A percentile compares a stretch with the other conserved stretches of the same genome.
phyloP scores from a whole-genome alignment of 2,888 invertebrate genomes.

The Tenthredo distinguenda region DNA sequence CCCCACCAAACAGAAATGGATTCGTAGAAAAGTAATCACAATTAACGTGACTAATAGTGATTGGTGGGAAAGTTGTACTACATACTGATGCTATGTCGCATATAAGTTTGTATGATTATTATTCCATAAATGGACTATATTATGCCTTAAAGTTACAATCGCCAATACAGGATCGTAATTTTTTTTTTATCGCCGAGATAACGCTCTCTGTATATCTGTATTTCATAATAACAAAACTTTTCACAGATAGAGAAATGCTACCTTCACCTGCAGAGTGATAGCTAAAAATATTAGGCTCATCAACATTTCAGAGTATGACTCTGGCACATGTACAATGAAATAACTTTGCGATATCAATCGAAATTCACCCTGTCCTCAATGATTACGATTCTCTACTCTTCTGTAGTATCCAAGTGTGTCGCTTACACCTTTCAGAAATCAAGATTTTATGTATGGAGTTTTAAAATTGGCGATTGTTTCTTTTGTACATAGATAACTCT shows the following conservation, averaged over 20 bases:
- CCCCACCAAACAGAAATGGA: slow-evolving; percentile 64
- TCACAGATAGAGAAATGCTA: neutral
- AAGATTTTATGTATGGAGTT: neutral
- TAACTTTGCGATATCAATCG: neutral
- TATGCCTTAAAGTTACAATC: slow-evolving; percentile 31
- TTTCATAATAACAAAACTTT: neutral
- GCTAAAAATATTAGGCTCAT: neutral
- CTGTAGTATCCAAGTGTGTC: neutral
- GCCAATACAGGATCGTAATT: neutral
- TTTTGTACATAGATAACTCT: slow-evolving; percentile 17
- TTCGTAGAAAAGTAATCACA: slow-evolving; percentile 73
- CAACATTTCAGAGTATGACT: neutral
- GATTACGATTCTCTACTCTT: neutral
- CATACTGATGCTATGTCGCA: slow-evolving; percentile 62
- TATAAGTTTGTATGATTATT: slow-evolving; percentile 55
- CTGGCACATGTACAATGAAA: neutral
- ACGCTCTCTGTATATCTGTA: neutral
- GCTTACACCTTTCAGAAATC: neutral
- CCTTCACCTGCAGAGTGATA: neutral
- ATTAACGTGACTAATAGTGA: slow-evolving; percentile 68
- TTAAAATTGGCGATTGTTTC: slow-evolving; percentile 7
- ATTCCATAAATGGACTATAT: slow-evolving; percentile 34
- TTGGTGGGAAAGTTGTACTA: slow-evolving; percentile 69
- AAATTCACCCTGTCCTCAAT: neutral
- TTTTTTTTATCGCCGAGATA: too few relatives aligned